Conservation (phyloP, 2,888 invertebrate genomes). For the Andrena flavipes region DNA sequence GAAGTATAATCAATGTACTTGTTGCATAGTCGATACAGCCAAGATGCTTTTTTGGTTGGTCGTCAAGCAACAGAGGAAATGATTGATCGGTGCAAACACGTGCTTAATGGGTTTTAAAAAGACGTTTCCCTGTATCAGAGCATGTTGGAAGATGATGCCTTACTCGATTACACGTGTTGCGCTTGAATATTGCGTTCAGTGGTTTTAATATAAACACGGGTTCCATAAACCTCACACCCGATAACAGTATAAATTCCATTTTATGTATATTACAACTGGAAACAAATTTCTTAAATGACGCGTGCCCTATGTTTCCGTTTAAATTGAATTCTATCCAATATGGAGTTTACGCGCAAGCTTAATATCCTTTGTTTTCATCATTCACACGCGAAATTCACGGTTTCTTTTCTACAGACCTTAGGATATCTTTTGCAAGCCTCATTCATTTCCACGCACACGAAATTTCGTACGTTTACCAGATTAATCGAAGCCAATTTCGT, state of each 20-base stretch:
- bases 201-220: neutral
- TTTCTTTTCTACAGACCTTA: neutral
- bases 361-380: neutral
- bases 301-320: neutral
- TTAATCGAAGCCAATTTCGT: slow-evolving; percentile 22
- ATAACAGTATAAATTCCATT: neutral
- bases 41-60: slow-evolving; percentile 35
- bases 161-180: slow-evolving; percentile 26
- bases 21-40: slow-evolving; percentile 48
- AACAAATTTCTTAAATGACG: neutral
- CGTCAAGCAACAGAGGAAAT: slow-evolving; percentile 1
- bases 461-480: slow-evolving; percentile 11
- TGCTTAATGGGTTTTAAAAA: slow-evolving; percentile 39
- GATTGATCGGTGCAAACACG: slow-evolving; percentile 50
- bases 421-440: neutral
- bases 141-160: slow-evolving; percentile 1
- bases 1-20: slow-evolving; percentile 58
- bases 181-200: slow-evolving; percentile 7
- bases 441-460: neutral
- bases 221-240: neutral
- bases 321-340: neutral
- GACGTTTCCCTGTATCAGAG: slow-evolving; percentile 3
- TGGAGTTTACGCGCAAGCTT: neutral
- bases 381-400: neutral
- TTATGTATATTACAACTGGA: neutral